Percentiles rank a stretch among this genome's conserved stretches.
phyloP scores from a whole-genome alignment of 2,888 invertebrate genomes.

The Drosophila pseudotakahashii region DNA sequence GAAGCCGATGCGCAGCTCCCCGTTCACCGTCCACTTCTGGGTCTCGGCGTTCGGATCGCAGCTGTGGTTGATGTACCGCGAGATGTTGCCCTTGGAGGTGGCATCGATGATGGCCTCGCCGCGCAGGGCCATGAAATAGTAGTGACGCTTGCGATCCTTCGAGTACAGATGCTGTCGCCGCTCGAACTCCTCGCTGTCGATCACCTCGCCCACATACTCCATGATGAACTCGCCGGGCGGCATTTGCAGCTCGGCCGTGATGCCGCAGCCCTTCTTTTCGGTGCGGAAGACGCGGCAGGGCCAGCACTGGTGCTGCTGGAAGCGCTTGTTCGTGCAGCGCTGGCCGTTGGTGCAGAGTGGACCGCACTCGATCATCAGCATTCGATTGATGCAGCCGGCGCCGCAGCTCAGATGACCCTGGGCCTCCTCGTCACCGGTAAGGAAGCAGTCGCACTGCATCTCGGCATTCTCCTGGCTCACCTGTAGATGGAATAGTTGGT shows the following conservation, averaged over 20 bases:
- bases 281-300: constrained; percentile 95
- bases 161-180: constrained; percentile 94
- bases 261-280: constrained; percentile 97
- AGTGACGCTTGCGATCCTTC: constrained; percentile 94
- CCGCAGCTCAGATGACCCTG: constrained; percentile 95
- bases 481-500: constrained; percentile 83
- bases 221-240: constrained; percentile 93
- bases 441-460: constrained; percentile 97
- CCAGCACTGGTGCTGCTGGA: constrained; percentile 94
- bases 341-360: constrained; percentile 94
- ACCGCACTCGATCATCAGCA: constrained; percentile 99
- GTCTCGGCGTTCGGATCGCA: constrained; percentile 99
- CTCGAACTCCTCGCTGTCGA: constrained; percentile 95
- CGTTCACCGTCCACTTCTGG: constrained; percentile 98
- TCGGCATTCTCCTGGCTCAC: constrained; percentile 95
- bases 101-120: constrained; percentile 98
- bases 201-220: constrained; percentile 99
- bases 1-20: constrained; percentile 97
- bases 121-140: constrained; percentile 98
- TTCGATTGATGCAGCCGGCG: constrained; percentile 97
- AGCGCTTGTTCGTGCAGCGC: constrained; percentile 96
- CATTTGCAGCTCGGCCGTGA: constrained; percentile 86
- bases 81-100: constrained; percentile 96
- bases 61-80: constrained; percentile 99
- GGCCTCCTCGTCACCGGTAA: constrained; percentile 94